Percentiles rank a stretch among this genome's conserved stretches.
Conservation (phyloP, 2,888 invertebrate genomes). For the Saturnia japonica region DNA sequence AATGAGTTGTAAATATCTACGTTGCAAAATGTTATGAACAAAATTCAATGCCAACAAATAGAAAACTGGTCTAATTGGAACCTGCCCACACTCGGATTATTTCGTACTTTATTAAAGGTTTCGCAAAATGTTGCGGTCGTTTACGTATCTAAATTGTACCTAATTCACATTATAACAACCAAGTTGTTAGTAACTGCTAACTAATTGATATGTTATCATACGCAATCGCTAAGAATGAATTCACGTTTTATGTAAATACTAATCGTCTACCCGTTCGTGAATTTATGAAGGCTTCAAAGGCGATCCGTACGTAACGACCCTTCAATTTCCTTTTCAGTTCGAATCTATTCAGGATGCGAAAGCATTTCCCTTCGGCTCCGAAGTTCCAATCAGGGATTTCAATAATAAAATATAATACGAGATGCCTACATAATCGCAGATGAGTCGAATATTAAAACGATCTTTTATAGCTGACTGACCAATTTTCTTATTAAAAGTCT, state of each 20-base stretch:
- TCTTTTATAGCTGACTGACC: constrained; percentile 31
- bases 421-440: constrained; percentile 45
- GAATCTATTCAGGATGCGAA: constrained; percentile 69
- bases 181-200: constrained; percentile 27
- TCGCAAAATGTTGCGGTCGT: constrained; percentile 45
- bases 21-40: constrained; percentile 54
- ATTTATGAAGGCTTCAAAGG: constrained; percentile 66
- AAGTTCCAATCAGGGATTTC: constrained; percentile 63
- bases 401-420: constrained; percentile 53
- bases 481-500: background rate
- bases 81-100: constrained; percentile 54
- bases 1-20: constrained; percentile 45
- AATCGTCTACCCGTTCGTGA: constrained; percentile 48
- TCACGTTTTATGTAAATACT: constrained; percentile 22
- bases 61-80: constrained; percentile 54
- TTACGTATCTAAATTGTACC: constrained; percentile 28
- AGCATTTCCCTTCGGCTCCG: constrained; percentile 64
- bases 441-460: constrained; percentile 66
- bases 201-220: constrained; percentile 21
- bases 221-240: constrained; percentile 20
- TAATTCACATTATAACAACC: constrained; percentile 15
- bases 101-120: constrained; percentile 56
- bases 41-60: constrained; percentile 68
- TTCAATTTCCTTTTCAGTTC: constrained; percentile 75
- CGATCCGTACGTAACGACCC: constrained; percentile 64